phyloP scores from a whole-genome alignment of 2,888 invertebrate species.

The Tolmerus cingulatus region DNA sequence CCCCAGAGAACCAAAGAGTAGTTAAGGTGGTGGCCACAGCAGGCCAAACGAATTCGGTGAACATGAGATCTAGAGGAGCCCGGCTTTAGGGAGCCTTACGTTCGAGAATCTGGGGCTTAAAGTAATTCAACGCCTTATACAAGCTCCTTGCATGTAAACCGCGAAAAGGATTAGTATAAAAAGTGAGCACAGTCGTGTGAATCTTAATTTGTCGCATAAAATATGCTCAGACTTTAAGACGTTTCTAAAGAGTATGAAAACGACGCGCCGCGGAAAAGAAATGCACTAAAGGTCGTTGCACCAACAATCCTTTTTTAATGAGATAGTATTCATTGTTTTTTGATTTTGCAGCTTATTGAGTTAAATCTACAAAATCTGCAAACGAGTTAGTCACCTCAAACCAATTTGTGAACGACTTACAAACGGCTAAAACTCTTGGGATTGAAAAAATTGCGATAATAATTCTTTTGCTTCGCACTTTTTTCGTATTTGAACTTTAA shows the following conservation, averaged over 20 bases:
- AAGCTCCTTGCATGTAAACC: not conserved
- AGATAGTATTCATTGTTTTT: not conserved
- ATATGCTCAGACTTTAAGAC: not conserved
- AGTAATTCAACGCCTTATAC: not conserved
- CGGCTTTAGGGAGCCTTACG: not conserved
- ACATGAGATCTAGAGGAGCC: not conserved
- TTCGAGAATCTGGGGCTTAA: not conserved
- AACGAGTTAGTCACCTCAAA: too few species aligned
- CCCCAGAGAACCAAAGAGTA: too few species aligned
- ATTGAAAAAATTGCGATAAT: too few species aligned
- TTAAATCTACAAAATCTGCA: too few species aligned
- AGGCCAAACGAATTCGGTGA: not conserved
- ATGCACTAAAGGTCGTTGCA: not conserved
- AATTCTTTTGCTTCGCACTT: too few species aligned
- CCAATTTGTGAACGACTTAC: too few species aligned
- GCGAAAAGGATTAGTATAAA: constrained; percentile 15
- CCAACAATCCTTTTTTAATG: constrained; percentile 21
- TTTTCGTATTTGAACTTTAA: too few species aligned
- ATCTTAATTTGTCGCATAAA: constrained; percentile 26
- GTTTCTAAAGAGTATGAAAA: not conserved
- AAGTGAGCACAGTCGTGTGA: constrained; percentile 19
- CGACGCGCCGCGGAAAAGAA: not conserved
- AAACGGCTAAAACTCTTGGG: too few species aligned
- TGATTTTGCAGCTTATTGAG: not conserved
- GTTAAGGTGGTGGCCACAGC: not conserved